These are phyloP conservation scores for Dorcus parallelipipedus DNA, from an alignment of 2,888 invertebrate genomes.

Conservation along the genomic window DNA sequence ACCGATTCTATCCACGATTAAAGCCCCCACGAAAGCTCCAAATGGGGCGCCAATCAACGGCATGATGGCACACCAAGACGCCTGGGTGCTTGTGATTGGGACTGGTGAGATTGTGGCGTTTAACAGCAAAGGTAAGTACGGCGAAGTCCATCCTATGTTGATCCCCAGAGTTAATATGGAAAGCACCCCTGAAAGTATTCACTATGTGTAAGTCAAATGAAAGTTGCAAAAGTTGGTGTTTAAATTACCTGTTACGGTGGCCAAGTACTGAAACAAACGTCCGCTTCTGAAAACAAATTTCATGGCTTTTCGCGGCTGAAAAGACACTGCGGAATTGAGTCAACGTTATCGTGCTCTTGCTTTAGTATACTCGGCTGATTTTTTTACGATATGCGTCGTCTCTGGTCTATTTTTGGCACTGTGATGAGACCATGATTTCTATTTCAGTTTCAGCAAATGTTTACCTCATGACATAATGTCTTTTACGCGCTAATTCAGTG, in stretches of 20 bases:
- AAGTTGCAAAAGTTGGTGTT: too few relatives aligned
- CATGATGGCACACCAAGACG: conserved; percentile 63
- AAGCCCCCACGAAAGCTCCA: conserved; percentile 60
- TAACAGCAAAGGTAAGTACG: conserved; percentile 53
- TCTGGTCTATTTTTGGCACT: too few relatives aligned
- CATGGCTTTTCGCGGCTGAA: not conserved
- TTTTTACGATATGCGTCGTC: too few relatives aligned
- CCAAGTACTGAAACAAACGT: conserved; percentile 35
- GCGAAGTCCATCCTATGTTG: conserved; percentile 58
- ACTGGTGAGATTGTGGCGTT: conserved; percentile 48
- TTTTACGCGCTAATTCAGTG: too few relatives aligned
- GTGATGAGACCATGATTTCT: too few relatives aligned
- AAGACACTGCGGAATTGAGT: too few relatives aligned
- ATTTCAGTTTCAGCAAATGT: too few relatives aligned
- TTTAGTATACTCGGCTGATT: too few relatives aligned
- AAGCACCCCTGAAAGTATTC: conserved; percentile 33
- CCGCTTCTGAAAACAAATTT: conserved; percentile 8
- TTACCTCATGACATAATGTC: too few relatives aligned
- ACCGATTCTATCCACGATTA: conserved; percentile 62
- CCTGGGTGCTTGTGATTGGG: conserved; percentile 52
- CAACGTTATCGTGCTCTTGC: too few relatives aligned
- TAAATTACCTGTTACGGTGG: conserved; percentile 8
- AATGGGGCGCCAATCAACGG: conserved; percentile 63
- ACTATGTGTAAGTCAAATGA: not conserved
- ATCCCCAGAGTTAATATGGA: conserved; percentile 39